These are phyloP conservation scores for Zosterops hypoxanthus DNA, from an alignment of 2,113 vertebrate species.

Conservation along the genomic window DNA sequence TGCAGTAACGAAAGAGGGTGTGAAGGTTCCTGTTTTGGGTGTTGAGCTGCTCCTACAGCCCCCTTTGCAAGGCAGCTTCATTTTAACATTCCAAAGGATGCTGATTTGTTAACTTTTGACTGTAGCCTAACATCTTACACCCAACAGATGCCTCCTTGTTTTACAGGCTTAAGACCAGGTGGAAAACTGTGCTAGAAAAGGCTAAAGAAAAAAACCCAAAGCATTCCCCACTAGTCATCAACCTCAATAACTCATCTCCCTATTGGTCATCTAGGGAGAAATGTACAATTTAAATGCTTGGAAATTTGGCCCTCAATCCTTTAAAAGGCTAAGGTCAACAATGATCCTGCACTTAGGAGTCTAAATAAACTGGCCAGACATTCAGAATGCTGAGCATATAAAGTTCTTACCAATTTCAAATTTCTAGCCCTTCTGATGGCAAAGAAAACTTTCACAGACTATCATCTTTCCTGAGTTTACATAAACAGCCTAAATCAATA, in stretches of 20 bases:
- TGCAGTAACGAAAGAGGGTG: neutral
- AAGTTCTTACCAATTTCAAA: neutral
- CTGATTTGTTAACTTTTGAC: neutral
- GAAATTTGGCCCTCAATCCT: neutral
- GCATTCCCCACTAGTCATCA: neutral
- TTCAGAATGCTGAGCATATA: neutral
- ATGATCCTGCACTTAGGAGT: neutral
- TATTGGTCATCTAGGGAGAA: neutral
- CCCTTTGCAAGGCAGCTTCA: neutral
- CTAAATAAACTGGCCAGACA: neutral
- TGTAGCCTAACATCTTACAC: neutral
- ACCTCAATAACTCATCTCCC: neutral
- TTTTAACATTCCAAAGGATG: neutral
- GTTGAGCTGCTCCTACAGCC: neutral
- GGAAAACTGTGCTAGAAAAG: neutral
- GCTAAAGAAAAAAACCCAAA: neutral
- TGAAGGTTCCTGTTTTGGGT: neutral
- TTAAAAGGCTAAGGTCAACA: neutral
- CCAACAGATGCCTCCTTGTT: neutral
- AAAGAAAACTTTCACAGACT: neutral
- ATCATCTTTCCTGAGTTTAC: neutral
- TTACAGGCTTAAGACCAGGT: neutral
- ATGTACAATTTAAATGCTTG: fast-evolving
- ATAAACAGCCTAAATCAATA: neutral
- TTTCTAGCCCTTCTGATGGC: neutral